phyloP scores from a whole-genome alignment of 1,140 invertebrate species.

The Anastrepha obliqua region DNA sequence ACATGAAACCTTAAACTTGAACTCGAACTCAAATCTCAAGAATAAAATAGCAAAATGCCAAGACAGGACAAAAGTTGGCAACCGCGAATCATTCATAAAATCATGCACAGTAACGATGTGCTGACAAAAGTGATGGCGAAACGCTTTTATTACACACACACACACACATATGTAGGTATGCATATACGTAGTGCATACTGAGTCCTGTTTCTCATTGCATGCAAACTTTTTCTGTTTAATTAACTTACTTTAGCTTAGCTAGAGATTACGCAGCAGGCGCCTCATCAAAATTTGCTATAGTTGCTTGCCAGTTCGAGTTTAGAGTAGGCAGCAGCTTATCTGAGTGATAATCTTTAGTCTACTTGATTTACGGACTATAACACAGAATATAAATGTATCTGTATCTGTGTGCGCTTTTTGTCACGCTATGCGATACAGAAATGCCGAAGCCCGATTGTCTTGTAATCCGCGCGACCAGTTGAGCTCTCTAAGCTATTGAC shows the following conservation, averaged over 20 bases:
- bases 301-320: neutral
- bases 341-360: neutral
- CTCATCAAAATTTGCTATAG: too few species aligned
- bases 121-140: neutral
- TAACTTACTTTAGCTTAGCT: neutral
- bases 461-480: neutral
- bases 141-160: neutral
- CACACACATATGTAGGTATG: neutral
- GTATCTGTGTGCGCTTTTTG: neutral
- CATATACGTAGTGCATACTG: neutral
- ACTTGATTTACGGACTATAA: neutral
- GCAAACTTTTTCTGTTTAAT: neutral
- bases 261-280: neutral
- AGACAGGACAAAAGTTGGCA: neutral
- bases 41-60: neutral
- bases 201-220: too few species aligned
- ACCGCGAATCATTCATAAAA: constrained; percentile 10
- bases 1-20: constrained; percentile 38
- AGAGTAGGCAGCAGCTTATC: neutral
- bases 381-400: neutral
- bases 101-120: neutral
- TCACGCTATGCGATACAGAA: neutral
- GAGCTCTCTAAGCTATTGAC: neutral
- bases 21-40: constrained; percentile 14
- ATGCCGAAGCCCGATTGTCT: neutral